These are phyloP conservation scores for Drosophila subobscura DNA, from an alignment of 1,140 invertebrate species.

Conservation along the genomic window DNA sequence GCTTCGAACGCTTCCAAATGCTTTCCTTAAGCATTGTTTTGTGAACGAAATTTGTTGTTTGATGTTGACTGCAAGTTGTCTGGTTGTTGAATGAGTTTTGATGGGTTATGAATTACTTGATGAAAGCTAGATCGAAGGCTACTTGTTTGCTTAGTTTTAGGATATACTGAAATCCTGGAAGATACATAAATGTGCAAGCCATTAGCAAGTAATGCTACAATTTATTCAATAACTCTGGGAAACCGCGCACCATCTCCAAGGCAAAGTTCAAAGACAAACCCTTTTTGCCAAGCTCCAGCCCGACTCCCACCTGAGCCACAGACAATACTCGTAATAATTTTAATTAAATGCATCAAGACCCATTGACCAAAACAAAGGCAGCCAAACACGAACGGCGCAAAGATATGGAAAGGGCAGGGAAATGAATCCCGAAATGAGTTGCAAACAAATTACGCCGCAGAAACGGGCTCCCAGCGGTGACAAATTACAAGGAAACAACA, in stretches of 20 bases:
- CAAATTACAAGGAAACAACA: constrained; percentile 77
- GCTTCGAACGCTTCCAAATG: constrained; percentile 17
- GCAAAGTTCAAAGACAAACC: neutral
- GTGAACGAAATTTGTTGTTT: neutral
- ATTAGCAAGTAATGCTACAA: no score
- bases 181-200: no score
- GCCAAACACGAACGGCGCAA: constrained; percentile 31
- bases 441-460: constrained; percentile 76
- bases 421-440: constrained; percentile 70
- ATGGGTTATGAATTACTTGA: neutral
- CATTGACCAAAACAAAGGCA: constrained; percentile 48
- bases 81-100: neutral
- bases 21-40: constrained; percentile 1
- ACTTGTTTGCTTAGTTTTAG: no score
- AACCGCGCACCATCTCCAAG: no score
- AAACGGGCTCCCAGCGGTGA: constrained; percentile 78
- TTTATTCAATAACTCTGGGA: no score
- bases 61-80: neutral
- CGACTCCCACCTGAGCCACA: constrained; percentile 24
- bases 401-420: constrained; percentile 14
- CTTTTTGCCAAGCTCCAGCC: constrained; percentile 7
- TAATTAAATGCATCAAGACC: constrained; percentile 61
- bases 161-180: no score
- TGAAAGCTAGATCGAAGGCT: no score
- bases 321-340: constrained; percentile 54